Conservation (phyloP, 2,797 vertebrate species). For the Lagocephalus sceleratus region DNA sequence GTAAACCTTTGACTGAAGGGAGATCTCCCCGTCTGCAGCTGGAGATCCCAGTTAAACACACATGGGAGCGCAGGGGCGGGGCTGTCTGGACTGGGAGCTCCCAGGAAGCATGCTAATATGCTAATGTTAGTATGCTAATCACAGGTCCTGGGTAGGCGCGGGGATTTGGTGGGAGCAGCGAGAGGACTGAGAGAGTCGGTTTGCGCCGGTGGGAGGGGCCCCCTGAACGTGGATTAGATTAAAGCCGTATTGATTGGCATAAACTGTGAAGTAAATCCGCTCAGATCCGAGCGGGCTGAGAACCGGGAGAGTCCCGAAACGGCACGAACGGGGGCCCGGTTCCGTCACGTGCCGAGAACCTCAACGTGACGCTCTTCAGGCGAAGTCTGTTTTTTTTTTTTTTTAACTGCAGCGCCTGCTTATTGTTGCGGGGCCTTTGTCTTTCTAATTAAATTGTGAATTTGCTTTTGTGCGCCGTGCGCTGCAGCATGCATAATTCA, state of each 20-base stretch:
- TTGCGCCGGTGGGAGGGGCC: conserved; percentile 45
- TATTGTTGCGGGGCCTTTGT: conserved; percentile 57
- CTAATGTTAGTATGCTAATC: conserved; percentile 62
- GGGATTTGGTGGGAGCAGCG: conserved; percentile 50
- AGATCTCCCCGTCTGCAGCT: conserved; percentile 35
- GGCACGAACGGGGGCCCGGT: no score
- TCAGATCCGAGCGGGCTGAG: conserved; percentile 1
- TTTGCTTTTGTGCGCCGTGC: conserved; percentile 69
- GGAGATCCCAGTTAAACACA: conserved; percentile 46
- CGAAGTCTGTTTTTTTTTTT: no score
- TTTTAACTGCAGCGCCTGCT: conserved; percentile 18
- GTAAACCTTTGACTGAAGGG: conserved; percentile 42
- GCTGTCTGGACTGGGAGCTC: conserved; percentile 36
- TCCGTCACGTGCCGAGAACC: no score
- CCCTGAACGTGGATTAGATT: conserved; percentile 22
- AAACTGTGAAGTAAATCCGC: conserved; percentile 15
- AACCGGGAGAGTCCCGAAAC: no score
- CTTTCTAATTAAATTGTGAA: conserved; percentile 69
- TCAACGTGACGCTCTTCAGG: no score
- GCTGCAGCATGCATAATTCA: conserved; percentile 71
- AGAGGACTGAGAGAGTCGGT: conserved; percentile 53
- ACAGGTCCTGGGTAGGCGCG: conserved; percentile 22
- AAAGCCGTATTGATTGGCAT: conserved; percentile 14
- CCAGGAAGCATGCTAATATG: conserved; percentile 59
- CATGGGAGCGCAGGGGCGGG: conserved; percentile 23